These are phyloP conservation scores for Tipula unca DNA, from an alignment of 2,888 invertebrate genomes.

Conservation along the genomic window DNA sequence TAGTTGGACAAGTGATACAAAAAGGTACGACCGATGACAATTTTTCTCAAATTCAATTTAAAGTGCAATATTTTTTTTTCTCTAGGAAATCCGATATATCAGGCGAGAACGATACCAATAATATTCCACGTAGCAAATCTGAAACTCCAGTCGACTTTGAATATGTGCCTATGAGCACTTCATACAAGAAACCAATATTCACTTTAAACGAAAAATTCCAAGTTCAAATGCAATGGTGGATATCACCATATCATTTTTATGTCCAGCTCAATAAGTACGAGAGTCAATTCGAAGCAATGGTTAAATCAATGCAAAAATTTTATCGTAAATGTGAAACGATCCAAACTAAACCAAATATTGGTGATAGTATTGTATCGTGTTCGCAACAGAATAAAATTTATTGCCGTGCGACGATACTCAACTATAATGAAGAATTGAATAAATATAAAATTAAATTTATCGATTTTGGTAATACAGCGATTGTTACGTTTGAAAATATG, in stretches of 20 bases:
- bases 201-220: slow-evolving; percentile 48
- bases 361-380: slow-evolving; percentile 58
- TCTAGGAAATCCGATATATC: not conserved
- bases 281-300: slow-evolving; percentile 54
- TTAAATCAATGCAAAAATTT: slow-evolving; percentile 59
- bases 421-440: slow-evolving; percentile 47
- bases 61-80: not conserved
- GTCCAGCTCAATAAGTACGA: slow-evolving; percentile 48
- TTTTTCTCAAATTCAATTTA: not conserved
- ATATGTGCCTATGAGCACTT: slow-evolving; percentile 43
- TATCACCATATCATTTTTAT: slow-evolving; percentile 64
- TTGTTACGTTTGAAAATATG: slow-evolving; percentile 54
- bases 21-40: not conserved
- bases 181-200: slow-evolving; percentile 44
- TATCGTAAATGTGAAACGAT: slow-evolving; percentile 47
- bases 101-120: not conserved
- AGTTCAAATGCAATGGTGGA: slow-evolving; percentile 64
- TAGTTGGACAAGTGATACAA: not conserved
- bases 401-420: slow-evolving; percentile 59
- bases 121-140: not conserved
- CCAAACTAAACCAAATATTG: slow-evolving; percentile 35
- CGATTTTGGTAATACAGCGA: slow-evolving; percentile 65
- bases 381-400: slow-evolving; percentile 62
- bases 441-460: slow-evolving; percentile 62
- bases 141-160: slow-evolving; percentile 25